phyloP scores from a whole-genome alignment of 2,113 vertebrate species.

The Burhinus bistriatus region DNA sequence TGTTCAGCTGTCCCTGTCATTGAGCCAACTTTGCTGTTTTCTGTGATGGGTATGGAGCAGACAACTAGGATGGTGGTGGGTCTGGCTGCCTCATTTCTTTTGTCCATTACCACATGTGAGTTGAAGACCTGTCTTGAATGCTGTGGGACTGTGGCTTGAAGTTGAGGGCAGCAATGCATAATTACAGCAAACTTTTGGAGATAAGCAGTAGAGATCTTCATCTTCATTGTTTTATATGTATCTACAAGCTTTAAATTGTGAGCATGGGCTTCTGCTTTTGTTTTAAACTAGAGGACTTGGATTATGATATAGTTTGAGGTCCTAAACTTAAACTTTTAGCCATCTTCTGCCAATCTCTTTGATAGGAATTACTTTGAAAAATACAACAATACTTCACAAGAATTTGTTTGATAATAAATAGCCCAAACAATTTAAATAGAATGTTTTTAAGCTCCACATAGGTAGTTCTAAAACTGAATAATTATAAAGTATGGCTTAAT shows the following conservation, averaged over 20 bases:
- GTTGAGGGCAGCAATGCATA: background rate
- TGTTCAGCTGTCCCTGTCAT: background rate
- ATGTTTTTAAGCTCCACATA: background rate
- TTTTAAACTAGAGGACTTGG: background rate
- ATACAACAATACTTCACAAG: background rate
- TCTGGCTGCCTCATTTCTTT: background rate
- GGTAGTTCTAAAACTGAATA: background rate
- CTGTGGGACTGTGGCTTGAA: background rate
- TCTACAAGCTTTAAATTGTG: background rate
- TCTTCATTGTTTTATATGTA: background rate
- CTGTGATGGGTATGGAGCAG: background rate
- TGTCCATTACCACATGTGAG: rapidly evolving
- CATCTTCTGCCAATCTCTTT: background rate
- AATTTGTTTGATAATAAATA: background rate
- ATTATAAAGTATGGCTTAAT: background rate
- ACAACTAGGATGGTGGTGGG: background rate
- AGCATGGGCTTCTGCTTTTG: background rate
- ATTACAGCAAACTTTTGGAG: background rate
- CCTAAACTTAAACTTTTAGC: background rate
- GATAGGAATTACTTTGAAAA: background rate
- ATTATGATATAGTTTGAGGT: background rate
- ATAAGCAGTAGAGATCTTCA: background rate
- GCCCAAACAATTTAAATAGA: background rate
- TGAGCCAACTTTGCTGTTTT: background rate
- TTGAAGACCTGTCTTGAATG: background rate